phyloP scores from a whole-genome alignment of 53 echinoderm and acorn worm species.

The Temnopleurus reevesii region DNA sequence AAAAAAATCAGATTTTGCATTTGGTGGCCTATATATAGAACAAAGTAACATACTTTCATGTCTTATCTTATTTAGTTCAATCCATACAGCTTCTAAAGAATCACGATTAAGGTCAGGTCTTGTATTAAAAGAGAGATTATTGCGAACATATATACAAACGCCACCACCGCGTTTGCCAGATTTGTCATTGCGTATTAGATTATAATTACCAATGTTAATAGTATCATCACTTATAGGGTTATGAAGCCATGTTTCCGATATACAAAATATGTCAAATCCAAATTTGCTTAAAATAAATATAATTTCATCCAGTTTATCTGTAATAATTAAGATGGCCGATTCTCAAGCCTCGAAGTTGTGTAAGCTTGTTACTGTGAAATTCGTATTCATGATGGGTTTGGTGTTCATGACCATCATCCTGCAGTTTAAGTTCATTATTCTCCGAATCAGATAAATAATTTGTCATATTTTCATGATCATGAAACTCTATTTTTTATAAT shows the following conservation, averaged over 20 bases:
- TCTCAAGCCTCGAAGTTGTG: too few species aligned
- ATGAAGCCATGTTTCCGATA: too few species aligned
- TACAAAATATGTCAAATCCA: not conserved
- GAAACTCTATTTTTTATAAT: too few species aligned
- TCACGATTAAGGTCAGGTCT: not conserved
- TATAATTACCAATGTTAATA: not conserved
- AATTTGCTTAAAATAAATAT: not conserved
- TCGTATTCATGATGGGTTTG: too few species aligned
- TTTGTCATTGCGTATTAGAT: not conserved
- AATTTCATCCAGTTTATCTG: not conserved
- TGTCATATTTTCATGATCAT: too few species aligned
- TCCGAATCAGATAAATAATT: too few species aligned
- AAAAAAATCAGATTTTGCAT: not conserved
- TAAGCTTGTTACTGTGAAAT: too few species aligned
- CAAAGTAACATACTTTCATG: not conserved
- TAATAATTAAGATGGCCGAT: too few species aligned
- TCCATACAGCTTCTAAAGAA: not conserved
- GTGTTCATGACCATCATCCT: too few species aligned
- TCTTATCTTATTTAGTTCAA: not conserved
- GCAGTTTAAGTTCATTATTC: too few species aligned
- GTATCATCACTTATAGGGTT: not conserved
- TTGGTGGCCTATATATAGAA: not conserved
- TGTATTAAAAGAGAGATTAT: not conserved
- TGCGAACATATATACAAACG: not conserved
- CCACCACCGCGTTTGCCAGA: not conserved